These are phyloP conservation scores for Pangasianodon gigas DNA, from an alignment of 2,113 vertebrate species.

Conservation along the genomic window DNA sequence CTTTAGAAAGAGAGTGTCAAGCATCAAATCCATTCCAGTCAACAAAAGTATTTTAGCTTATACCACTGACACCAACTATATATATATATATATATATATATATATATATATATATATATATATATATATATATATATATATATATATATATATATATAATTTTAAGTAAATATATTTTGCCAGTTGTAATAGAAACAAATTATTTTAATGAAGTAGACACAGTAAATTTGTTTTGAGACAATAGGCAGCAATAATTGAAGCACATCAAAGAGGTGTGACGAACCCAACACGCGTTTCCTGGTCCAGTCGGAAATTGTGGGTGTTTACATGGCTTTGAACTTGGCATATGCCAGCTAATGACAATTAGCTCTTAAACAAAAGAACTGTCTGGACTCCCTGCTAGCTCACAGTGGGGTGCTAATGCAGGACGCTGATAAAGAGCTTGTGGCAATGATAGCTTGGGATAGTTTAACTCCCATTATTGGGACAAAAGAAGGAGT, in stretches of 20 bases:
- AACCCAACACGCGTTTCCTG: constrained; percentile 26
- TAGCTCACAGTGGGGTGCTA: constrained; percentile 54
- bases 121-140: too few relatives aligned
- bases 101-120: too few relatives aligned
- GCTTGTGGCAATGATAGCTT: constrained; percentile 29
- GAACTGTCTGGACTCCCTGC: constrained; percentile 37
- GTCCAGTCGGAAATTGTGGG: constrained; percentile 33
- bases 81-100: too few relatives aligned
- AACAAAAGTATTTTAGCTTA: constrained; percentile 43
- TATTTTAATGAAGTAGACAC: not conserved
- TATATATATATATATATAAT: too few relatives aligned
- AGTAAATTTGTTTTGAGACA: not conserved
- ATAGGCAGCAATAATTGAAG: constrained; percentile 11
- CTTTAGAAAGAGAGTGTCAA: constrained; percentile 50
- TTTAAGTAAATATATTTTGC: not conserved
- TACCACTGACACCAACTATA: not conserved
- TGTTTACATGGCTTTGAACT: constrained; percentile 62
- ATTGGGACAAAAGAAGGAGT: constrained; percentile 60
- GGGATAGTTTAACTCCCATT: constrained; percentile 65
- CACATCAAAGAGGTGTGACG: not conserved
- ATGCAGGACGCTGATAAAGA: constrained; percentile 41
- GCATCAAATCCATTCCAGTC: constrained; percentile 47
- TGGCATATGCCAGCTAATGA: constrained; percentile 55
- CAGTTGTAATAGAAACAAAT: not conserved
- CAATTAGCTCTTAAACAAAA: constrained; percentile 62